Evolutionary conservation across 2,888 invertebrate genomes (phyloP).

Genomic region (Ectemnius cavifrons): DNA sequence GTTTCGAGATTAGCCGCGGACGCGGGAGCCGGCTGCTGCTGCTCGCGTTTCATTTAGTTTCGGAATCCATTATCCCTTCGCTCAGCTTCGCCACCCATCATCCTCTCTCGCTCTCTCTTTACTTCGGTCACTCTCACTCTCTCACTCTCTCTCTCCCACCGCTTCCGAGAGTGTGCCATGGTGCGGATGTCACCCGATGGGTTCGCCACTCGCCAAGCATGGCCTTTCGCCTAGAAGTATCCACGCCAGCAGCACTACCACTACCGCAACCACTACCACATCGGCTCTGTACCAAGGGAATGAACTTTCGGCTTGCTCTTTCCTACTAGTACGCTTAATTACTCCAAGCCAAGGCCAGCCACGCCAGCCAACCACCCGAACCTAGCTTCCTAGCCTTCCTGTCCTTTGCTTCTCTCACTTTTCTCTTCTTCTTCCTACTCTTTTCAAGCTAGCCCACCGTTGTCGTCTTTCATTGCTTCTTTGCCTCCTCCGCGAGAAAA

Average conservation of each 20-base stretch:
- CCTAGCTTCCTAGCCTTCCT: conserved; percentile 2
- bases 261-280: conserved; percentile 9
- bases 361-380: conserved; percentile 21
- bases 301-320: conserved; percentile 51
- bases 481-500: not conserved
- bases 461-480: not conserved
- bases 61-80: conserved; percentile 73
- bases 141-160: not conserved
- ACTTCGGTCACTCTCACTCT: conserved; percentile 6
- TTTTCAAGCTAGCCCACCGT: not conserved
- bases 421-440: not conserved
- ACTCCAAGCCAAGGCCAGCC: conserved; percentile 53
- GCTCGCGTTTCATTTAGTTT: conserved; percentile 73
- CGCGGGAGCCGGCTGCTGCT: conserved; percentile 60
- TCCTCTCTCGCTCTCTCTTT: not conserved
- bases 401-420: conserved; percentile 13
- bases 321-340: conserved; percentile 54
- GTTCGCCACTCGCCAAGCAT: conserved; percentile 26
- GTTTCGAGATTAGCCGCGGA: conserved; percentile 73
- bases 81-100: conserved; percentile 19
- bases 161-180: conserved; percentile 28
- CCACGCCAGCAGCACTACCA: not conserved
- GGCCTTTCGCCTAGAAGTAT: conserved; percentile 24
- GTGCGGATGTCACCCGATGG: conserved; percentile 48
- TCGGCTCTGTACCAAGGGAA: conserved; percentile 8